Percentiles rank a stretch among this genome's conserved stretches.
Conservation (phyloP, 2,888 invertebrate genomes). For the Hyalella azteca region DNA sequence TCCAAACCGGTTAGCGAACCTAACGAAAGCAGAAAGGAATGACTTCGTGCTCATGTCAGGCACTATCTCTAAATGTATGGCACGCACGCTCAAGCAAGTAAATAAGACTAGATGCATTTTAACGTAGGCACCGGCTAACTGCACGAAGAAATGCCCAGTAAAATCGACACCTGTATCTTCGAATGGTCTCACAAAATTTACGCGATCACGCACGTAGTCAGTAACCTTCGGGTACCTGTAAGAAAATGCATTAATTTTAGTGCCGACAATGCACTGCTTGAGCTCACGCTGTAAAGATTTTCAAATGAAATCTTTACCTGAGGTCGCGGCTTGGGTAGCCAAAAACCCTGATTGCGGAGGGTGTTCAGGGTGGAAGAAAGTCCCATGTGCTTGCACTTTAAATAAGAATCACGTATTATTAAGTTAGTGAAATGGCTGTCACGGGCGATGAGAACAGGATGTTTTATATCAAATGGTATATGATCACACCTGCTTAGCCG, state of each 20-base stretch:
- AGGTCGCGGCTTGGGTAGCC: not conserved
- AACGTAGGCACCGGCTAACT: not conserved
- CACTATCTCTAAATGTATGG: not conserved
- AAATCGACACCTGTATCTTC: not conserved
- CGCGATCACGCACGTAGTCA: not conserved
- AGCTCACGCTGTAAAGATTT: not conserved
- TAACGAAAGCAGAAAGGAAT: not conserved
- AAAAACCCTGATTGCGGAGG: no score
- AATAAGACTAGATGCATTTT: constrained; percentile 1
- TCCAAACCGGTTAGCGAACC: not conserved
- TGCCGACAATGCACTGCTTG: not conserved
- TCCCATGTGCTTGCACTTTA: constrained; percentile 26
- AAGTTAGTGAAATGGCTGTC: not conserved
- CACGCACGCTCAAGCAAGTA: not conserved
- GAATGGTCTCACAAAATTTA: constrained; percentile 26
- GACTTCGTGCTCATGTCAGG: not conserved
- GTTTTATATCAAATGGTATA: not conserved
- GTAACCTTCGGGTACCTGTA: constrained; percentile 9
- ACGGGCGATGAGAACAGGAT: constrained; percentile 13
- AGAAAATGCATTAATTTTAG: not conserved
- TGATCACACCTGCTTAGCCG: constrained; percentile 3
- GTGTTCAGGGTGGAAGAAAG: no score
- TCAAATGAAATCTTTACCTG: constrained; percentile 15
- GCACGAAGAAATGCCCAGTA: no score
- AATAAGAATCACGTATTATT: constrained; percentile 1